Evolutionary conservation across 1,140 invertebrate genomes (phyloP), one percentile per base, ranked within the genome.

Genomic region (Aphaenogaster ashmeadi): DNA sequence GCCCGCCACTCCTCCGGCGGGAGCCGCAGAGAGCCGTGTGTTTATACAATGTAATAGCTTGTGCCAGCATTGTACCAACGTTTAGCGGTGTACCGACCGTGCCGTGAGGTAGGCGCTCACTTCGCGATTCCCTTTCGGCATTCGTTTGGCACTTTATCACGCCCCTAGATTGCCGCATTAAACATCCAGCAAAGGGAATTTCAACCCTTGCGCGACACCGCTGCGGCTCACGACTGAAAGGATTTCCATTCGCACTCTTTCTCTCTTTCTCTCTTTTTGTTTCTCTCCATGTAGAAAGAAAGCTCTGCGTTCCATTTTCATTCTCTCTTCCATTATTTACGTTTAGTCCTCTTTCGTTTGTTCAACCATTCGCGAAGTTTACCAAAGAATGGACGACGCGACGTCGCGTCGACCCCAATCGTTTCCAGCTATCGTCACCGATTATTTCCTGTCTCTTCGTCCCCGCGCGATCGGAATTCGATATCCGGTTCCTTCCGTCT

Each of bases 141-240:
- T 92, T 94, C 90, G 94, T 95, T 95, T 95, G 93, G 91, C 93
- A 93, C 94, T 95, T 95, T 95, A 95, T 95, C 94, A 95, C 95
- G 93, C 95, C 94, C 95, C 91, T 89, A 95, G 95, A 95, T 95
- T 95, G 95, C 93, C 91, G 91, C 94, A 95, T 95, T 95, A 95
- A 95, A 95, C 94, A 95, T 95, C 94, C 94, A 95, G 94, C 93
- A 95, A 95, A 95, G 95, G 89, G 95, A 95, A 95, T 94, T 90
- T 91, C 90, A 91, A 93, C 93, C 93, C 93, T 92, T 90, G 81
- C 87, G 67, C 54, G 67, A 58, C 71, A 67, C 56, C 84, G 33
- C 41, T 54, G 18, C 86, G 38, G 13, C 18, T 62, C 71, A 72
- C 56, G 75, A 47, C 33, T 62, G 38, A 67, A 89, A 87, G 69